Evolutionary conservation across 2,113 vertebrate species (phyloP), one percentile per base, ranked within the genome.

Genomic region (Arothron firmamentum): DNA sequence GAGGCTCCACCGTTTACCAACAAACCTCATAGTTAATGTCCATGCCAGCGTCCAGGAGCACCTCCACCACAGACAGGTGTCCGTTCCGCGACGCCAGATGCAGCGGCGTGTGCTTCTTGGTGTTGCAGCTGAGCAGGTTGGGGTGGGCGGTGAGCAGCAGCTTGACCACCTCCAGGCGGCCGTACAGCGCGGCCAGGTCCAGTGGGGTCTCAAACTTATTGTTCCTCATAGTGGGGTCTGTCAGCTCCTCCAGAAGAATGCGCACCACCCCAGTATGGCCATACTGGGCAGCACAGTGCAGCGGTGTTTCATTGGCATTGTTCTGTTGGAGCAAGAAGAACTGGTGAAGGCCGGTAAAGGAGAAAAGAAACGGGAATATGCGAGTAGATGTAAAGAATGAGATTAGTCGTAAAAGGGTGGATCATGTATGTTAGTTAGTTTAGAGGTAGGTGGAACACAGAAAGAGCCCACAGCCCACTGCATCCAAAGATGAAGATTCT

Each of bases 151-250:
- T 94, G 52, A 98, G 86, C 52, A 99, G 92, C 90, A 98, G 92
- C 87, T 95, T 96, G 71, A 99, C 97, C 0, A 99, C 96, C 75
- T 98, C 96, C 78, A 99, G 90, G n/a, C 97, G 92, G 66, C 97
- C 97, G 0, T 99, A 99, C 9, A 97, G 90, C 0, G 97, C 95
- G 0, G 97, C 97, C 84, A 99, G 88, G 86, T 99, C 96, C 87
- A 99, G 91, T 0, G 97, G 97, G 0, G 96, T 98, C 92, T 99
- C 96, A 0, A 98, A 96, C 69, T 96, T 96, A 89, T 95, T 96
- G 81, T 99, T 99, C 72, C 97, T 92, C 96, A 99, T 98, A 77
- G 97, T 99, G 75, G 97, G 97, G 84, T 99, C 96, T 0, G 97
- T 98, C 67, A 99, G 89, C 85, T 99, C 97, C 89, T 99, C 97